phyloP scores from a whole-genome alignment of 2,888 invertebrate genomes.

The Philereme transversata region DNA sequence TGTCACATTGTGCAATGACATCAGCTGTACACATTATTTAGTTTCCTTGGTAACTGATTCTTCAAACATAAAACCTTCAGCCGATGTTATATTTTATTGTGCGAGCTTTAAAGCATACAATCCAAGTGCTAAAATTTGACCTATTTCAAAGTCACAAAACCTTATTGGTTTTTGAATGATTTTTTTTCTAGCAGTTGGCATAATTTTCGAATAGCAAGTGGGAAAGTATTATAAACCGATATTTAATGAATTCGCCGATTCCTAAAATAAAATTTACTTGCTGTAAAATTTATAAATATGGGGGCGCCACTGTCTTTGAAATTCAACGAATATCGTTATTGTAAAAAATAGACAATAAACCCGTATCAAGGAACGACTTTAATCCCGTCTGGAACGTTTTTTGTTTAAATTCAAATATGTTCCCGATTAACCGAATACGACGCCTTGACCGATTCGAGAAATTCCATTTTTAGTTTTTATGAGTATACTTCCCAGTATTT shows the following conservation, averaged over 20 bases:
- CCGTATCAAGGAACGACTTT: no score
- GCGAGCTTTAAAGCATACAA: not conserved
- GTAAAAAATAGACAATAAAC: no score
- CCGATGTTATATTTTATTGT: not conserved
- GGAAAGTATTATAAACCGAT: not conserved
- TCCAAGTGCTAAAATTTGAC: not conserved
- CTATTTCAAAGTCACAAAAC: constrained; percentile 9
- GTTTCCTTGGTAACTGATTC: constrained; percentile 28
- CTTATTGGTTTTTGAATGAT: not conserved
- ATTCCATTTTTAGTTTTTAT: no score
- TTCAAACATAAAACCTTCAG: constrained; percentile 18
- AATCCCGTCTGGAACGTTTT: no score
- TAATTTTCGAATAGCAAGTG: not conserved
- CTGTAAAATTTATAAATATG: no score
- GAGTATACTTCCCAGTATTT: no score
- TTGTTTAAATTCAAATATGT: no score
- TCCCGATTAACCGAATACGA: no score
- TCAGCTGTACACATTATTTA: constrained; percentile 17
- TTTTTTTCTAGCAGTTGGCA: constrained; percentile 4
- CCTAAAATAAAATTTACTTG: not conserved
- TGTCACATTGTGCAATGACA: constrained; percentile 21
- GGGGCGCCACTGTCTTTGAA: no score
- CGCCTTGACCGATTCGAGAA: no score
- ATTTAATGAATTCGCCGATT: not conserved
- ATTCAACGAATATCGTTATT: no score